Evolutionary conservation across 2,797 vertebrate genomes (phyloP).

Genomic region (Triplophysa yarkandensis): DNA sequence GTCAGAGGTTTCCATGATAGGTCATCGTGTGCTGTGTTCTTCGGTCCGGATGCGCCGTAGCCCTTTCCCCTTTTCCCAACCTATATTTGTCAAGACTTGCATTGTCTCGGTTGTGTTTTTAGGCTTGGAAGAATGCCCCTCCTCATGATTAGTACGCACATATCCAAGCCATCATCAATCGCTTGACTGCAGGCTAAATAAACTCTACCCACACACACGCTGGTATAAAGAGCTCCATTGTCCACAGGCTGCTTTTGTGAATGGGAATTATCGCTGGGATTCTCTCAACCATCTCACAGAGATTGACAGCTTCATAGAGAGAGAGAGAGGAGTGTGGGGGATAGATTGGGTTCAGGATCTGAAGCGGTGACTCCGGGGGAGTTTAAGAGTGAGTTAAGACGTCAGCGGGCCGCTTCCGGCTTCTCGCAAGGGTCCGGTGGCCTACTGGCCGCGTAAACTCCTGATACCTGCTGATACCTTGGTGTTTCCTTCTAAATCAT

Average conservation of each 20-base stretch:
- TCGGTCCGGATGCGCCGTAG: conserved; percentile 39
- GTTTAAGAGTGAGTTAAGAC: conserved; percentile 31
- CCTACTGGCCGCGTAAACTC: conserved; percentile 13
- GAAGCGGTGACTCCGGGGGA: conserved; percentile 31
- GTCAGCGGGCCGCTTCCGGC: conserved; percentile 39
- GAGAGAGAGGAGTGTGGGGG: not conserved
- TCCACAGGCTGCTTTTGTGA: conserved; percentile 46
- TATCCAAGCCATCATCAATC: conserved; percentile 42
- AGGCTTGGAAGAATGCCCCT: conserved; percentile 6
- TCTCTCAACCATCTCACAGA: conserved; percentile 38
- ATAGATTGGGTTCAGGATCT: conserved; percentile 33
- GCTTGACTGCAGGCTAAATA: conserved; percentile 41
- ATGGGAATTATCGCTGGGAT: conserved; percentile 48
- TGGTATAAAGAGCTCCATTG: conserved; percentile 46
- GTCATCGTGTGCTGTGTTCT: conserved; percentile 51
- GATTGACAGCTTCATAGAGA: conserved; percentile 54
- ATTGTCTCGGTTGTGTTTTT: conserved; percentile 28
- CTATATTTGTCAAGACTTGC: conserved; percentile 18
- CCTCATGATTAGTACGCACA: conserved; percentile 12
- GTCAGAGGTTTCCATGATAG: conserved; percentile 50
- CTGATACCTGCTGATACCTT: conserved; percentile 13
- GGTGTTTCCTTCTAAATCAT: conserved; percentile 5
- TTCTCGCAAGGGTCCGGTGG: conserved; percentile 10
- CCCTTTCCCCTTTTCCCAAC: conserved; percentile 28
- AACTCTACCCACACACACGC: conserved; percentile 26